Evolutionary conservation across 2,113 vertebrate species (phyloP), one percentile per base, ranked within the genome.

Genomic region (Lagopus leucura): DNA sequence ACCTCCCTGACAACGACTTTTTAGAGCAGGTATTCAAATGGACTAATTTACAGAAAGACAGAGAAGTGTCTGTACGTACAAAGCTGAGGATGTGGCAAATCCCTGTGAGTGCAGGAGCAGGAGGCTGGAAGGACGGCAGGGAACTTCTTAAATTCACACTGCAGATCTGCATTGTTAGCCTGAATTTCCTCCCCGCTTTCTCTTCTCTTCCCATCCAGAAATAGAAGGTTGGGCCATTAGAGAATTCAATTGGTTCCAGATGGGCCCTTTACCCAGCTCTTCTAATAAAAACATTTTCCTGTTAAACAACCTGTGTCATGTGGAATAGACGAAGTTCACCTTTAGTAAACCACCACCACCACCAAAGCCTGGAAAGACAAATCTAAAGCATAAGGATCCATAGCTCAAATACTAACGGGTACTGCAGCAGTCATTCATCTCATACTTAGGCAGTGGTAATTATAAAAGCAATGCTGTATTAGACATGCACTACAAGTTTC

Each of bases 261-360:
- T 92, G 86, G 86, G 84, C 87, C 83, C 88, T 96, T 96, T 93
- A 94, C 82, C 78, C 74, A 89, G 89, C 86, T 94, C 69, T 92
- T 87, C 85, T 87, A 96, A 94, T 90, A 91, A 95, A 95, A 96
- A 94, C 90, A 96, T 95, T 95, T 95, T 94, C 89, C 91, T 93
- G 89, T 95, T 95, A 91, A 96, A 93, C 88, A 96, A 92, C 88
- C 89, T 91, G 89, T 88, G 73, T 92, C 94, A 94, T 78, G 81
- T 80, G 92, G 82, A 93, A 79, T 78, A 81, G 86, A 93, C 77
- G 91, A 96, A 95, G 94, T 95, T 90, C 73, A 92, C 93, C 80
- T 91, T 94, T 82, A 82, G 86, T 55, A 12, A 55, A 94, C 50
- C 38, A 38, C 38, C 0, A 54, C 45, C 0, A 4, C 65, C 87